Conservation (phyloP, 2,113 vertebrate genomes). For the Vimba vimba region DNA sequence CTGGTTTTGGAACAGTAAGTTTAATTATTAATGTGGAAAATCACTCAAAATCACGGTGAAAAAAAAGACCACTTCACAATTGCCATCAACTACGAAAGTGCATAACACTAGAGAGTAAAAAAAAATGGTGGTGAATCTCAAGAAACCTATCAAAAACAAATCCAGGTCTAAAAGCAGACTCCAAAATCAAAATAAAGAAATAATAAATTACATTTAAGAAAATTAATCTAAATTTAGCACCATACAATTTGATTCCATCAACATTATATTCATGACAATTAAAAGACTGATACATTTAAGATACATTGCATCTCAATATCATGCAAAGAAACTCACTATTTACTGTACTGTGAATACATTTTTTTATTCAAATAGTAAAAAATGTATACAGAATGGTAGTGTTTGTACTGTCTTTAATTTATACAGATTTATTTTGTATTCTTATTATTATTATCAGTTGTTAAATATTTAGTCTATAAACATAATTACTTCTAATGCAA, state of each 20-base stretch:
- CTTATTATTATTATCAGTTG: too few species aligned
- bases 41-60: not conserved
- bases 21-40: not conserved
- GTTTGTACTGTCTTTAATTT: not conserved
- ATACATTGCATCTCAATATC: too few species aligned
- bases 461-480: not conserved
- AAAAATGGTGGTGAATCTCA: not conserved
- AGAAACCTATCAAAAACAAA: not conserved
- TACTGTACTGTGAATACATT: too few species aligned
- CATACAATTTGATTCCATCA: too few species aligned
- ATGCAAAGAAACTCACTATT: too few species aligned
- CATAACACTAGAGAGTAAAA: not conserved
- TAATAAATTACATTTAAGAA: not conserved
- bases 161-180: not conserved
- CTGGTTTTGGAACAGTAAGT: slow-evolving; percentile 6
- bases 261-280: too few species aligned
- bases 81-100: not conserved
- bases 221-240: too few species aligned
- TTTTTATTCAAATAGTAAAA: too few species aligned
- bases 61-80: not conserved
- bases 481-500: not conserved
- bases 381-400: not conserved
- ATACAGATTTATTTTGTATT: too few species aligned
- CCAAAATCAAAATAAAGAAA: not conserved
- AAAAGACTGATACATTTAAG: too few species aligned